Conservation (phyloP, 2,797 vertebrate species). For the Sebastiscus albofasciatus region DNA sequence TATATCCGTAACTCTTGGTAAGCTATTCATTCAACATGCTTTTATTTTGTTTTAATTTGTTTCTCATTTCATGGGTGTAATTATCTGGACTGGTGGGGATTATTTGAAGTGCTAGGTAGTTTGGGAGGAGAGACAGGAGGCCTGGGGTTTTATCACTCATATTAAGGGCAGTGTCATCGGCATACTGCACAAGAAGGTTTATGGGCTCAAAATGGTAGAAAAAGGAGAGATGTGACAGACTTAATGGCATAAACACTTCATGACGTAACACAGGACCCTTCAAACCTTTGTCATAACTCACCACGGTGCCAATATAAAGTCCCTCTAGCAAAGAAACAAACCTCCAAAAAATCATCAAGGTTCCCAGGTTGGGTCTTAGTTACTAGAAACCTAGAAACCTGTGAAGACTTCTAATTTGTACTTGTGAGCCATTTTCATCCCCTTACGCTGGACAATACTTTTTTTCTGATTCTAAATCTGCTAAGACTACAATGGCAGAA, state of each 20-base stretch:
- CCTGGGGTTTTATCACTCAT: background rate
- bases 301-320: background rate
- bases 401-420: background rate
- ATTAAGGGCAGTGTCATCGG: background rate
- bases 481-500: background rate
- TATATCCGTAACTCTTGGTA: conserved; percentile 77
- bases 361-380: background rate
- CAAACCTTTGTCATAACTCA: background rate
- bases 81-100: background rate
- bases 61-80: background rate
- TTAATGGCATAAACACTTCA: background rate
- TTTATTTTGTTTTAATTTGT: background rate
- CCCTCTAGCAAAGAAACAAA: background rate
- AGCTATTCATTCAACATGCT: background rate
- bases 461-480: background rate
- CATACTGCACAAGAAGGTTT: background rate
- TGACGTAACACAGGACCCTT: background rate
- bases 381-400: background rate
- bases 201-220: background rate
- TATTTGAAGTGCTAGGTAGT: background rate
- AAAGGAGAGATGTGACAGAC: background rate
- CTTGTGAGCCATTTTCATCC: background rate
- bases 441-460: background rate
- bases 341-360: background rate
- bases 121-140: background rate